Conservation (phyloP, 2,113 vertebrate species). For the Poicephalus meyeri region DNA sequence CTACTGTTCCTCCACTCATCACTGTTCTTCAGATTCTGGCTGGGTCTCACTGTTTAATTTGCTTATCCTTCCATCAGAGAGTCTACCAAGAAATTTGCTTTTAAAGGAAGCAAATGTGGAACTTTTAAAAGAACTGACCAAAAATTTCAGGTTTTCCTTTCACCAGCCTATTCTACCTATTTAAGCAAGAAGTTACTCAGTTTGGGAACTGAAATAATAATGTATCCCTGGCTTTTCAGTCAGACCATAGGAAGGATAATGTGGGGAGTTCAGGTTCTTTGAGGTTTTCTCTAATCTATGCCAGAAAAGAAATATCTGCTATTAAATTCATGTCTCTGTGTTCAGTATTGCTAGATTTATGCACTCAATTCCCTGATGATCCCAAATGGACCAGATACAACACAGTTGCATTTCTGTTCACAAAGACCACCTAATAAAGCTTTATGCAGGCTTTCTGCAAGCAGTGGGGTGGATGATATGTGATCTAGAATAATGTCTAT, state of each 20-base stretch:
- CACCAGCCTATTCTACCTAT: background rate
- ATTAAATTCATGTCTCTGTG: background rate
- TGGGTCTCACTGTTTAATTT: background rate
- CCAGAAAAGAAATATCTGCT: background rate
- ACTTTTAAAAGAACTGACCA: background rate
- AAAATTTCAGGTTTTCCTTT: background rate
- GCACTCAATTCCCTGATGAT: background rate
- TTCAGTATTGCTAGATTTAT: background rate
- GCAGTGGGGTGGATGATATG: background rate
- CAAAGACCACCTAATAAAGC: background rate
- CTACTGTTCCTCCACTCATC: background rate
- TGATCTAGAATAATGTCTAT: background rate
- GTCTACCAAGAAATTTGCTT: background rate
- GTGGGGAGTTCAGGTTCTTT: background rate
- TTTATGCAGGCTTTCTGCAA: constrained; percentile 4
- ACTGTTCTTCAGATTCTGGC: background rate
- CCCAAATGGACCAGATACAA: constrained; percentile 15
- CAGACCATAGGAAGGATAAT: background rate
- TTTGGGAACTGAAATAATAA: constrained; percentile 12
- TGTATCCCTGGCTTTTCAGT: background rate
- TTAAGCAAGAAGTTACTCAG: background rate
- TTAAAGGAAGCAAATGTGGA: background rate
- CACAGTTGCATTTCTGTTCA: constrained; percentile 9
- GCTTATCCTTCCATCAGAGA: background rate
- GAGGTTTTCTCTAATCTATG: background rate